phyloP scores from a whole-genome alignment of 37 sponge, comb jelly and placozoan genomes.

The Agelas oroides region DNA sequence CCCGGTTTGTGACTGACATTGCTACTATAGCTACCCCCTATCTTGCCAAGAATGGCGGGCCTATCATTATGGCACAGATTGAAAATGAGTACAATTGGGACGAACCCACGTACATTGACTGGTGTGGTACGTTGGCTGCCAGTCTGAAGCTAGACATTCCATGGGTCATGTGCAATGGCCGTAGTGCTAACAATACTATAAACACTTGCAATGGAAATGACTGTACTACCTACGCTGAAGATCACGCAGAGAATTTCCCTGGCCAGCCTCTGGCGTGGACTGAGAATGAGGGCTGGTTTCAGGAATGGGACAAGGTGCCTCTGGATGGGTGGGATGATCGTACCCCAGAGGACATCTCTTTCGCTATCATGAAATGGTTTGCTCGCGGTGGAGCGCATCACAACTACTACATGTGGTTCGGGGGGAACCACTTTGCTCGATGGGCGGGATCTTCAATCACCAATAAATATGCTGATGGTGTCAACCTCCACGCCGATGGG shows the following conservation, averaged over 20 bases:
- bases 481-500: conserved; percentile 53
- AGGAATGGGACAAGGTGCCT: conserved; percentile 39
- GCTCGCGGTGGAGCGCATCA: conserved; percentile 61
- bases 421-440: conserved; percentile 55
- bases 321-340: not conserved
- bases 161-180: conserved; percentile 73
- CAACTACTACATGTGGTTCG: conserved; percentile 82
- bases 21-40: conserved; percentile 10
- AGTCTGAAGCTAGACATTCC: conserved; percentile 44
- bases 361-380: conserved; percentile 60
- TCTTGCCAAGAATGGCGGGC: conserved; percentile 57
- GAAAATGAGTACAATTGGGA: conserved; percentile 60
- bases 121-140: conserved; percentile 57
- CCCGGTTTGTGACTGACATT: conserved; percentile 36
- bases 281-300: conserved; percentile 62
- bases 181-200: conserved; percentile 59
- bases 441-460: conserved; percentile 30
- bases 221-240: conserved; percentile 32
- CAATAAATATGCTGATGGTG: conserved; percentile 56
- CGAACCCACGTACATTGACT: conserved; percentile 43
- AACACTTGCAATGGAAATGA: conserved; percentile 68
- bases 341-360: conserved; percentile 53
- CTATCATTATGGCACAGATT: conserved; percentile 65
- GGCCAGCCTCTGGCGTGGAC: conserved; percentile 73
- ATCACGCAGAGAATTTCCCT: conserved; percentile 34